These are phyloP conservation scores for Parnassius orleans DNA, from an alignment of 2,888 invertebrate genomes.

Conservation along the genomic window DNA sequence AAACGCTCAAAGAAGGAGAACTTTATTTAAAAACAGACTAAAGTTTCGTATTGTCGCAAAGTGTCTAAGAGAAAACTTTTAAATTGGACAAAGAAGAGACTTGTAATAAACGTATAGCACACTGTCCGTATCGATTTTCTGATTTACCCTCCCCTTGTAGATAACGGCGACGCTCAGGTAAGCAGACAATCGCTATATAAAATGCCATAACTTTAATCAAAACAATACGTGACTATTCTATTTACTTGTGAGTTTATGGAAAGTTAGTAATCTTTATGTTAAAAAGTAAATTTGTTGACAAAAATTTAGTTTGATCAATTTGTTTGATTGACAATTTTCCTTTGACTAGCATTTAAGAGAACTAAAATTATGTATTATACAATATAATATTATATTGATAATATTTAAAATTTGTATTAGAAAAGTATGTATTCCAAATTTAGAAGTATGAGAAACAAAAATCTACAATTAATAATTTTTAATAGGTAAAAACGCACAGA, in stretches of 20 bases:
- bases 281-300: too few relatives aligned
- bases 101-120: conserved; percentile 49
- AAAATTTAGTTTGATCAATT: too few relatives aligned
- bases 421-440: too few relatives aligned
- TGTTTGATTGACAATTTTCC: too few relatives aligned
- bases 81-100: conserved; percentile 46
- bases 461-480: too few relatives aligned
- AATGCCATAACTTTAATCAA: conserved; percentile 27
- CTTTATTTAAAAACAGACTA: neutral
- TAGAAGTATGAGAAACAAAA: too few relatives aligned
- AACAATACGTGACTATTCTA: conserved; percentile 25
- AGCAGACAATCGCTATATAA: conserved; percentile 33
- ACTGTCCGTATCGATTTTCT: conserved; percentile 71
- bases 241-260: conserved; percentile 4
- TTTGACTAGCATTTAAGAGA: too few relatives aligned
- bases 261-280: too few relatives aligned
- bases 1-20: neutral
- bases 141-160: conserved; percentile 71
- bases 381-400: too few relatives aligned
- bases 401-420: too few relatives aligned
- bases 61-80: conserved; percentile 46
- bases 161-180: conserved; percentile 67
- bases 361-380: too few relatives aligned
- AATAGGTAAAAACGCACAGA: too few relatives aligned
- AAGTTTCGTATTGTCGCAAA: conserved; percentile 19